Evolutionary conservation across 2,888 invertebrate genomes (phyloP).

Genomic region (Cremastobaeus sp.): DNA sequence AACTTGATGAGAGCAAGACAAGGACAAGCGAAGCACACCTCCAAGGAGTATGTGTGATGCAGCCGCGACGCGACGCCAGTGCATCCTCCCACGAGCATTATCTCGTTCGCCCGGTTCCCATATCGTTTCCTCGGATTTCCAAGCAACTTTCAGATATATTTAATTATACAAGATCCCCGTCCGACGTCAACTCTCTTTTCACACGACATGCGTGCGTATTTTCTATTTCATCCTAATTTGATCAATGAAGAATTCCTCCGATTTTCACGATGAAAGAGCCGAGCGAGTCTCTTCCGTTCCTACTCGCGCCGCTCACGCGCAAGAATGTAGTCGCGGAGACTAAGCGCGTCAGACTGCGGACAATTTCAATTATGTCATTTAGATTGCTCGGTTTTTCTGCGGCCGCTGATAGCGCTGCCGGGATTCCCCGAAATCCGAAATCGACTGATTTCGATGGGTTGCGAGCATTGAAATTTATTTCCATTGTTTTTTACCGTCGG

Average conservation of each 20-base stretch:
- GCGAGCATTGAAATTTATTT: no score
- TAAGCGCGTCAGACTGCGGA: no score
- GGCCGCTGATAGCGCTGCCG: no score
- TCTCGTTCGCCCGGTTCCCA: constrained; percentile 65
- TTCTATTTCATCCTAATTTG: constrained; percentile 60
- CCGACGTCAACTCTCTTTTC: constrained; percentile 57
- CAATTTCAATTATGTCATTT: no score
- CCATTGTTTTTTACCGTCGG: no score
- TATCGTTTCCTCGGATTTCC: constrained; percentile 58
- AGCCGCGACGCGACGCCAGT: constrained; percentile 31
- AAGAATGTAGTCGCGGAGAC: no score
- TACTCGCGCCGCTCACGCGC: no score
- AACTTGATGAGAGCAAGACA: constrained; percentile 2
- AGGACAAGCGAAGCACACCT: constrained; percentile 8
- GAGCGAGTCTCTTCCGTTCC: no score
- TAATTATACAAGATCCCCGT: constrained; percentile 54
- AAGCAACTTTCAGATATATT: constrained; percentile 59
- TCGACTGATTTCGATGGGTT: no score
- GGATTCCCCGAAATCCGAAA: no score
- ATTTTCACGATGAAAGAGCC: constrained; percentile 34
- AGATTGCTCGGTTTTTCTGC: no score
- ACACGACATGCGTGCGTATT: constrained; percentile 57
- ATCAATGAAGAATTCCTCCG: constrained; percentile 43
- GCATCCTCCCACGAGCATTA: constrained; percentile 62
- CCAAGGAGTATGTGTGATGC: constrained; percentile 16